phyloP scores from a whole-genome alignment of 2,888 invertebrate genomes.

The Clistopyga incitator region DNA sequence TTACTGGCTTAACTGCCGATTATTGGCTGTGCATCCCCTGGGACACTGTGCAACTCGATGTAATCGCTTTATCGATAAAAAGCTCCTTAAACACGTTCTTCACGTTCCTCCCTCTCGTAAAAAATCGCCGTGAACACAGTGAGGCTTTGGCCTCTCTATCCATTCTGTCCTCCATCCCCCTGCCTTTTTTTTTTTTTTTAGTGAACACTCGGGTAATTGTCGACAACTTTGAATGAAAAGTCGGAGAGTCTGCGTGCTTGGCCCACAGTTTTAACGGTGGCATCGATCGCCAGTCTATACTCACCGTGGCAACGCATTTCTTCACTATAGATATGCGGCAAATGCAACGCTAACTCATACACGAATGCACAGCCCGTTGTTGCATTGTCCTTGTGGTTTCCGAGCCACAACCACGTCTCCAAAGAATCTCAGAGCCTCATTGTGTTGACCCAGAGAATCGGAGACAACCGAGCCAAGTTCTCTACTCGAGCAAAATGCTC shows the following conservation, averaged over 20 bases:
- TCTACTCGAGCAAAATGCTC: slow-evolving; percentile 9
- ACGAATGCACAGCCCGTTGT: neutral
- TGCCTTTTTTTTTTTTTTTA: neutral
- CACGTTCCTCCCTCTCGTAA: slow-evolving; percentile 12
- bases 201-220: slow-evolving; percentile 13
- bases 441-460: slow-evolving; percentile 33
- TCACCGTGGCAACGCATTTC: slow-evolving; percentile 5
- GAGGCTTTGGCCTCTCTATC: neutral
- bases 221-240: slow-evolving; percentile 30
- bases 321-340: slow-evolving; percentile 25
- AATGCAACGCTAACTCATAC: slow-evolving; percentile 24
- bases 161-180: neutral
- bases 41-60: neutral
- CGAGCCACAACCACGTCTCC: neutral
- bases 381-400: neutral
- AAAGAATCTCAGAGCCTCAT: neutral
- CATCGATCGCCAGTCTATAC: slow-evolving; percentile 32
- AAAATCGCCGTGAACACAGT: neutral
- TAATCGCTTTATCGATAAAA: slow-evolving; percentile 42
- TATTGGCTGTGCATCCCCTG: slow-evolving; percentile 1
- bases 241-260: neutral
- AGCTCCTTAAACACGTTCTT: slow-evolving; percentile 41
- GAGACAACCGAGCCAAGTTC: slow-evolving; percentile 20
- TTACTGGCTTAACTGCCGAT: slow-evolving; percentile 19
- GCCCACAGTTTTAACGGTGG: neutral